Percentiles rank a stretch among this genome's conserved stretches.
phyloP scores from a whole-genome alignment of 2,888 invertebrate species.

The Epistrophe eligans region DNA sequence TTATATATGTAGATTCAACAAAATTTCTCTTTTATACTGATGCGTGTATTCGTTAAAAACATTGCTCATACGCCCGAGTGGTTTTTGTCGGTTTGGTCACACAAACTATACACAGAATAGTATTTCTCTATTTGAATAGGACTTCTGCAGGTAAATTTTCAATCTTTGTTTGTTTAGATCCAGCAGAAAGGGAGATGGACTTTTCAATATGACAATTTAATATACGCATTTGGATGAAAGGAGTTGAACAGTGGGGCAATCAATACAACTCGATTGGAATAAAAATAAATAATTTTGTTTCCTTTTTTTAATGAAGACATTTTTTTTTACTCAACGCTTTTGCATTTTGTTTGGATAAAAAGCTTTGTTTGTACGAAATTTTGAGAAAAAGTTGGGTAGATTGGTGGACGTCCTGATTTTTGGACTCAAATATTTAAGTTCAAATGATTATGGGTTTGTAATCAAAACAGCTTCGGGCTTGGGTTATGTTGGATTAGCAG shows the following conservation, averaged over 20 bases:
- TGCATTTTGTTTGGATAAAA: too few species aligned
- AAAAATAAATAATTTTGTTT: not conserved
- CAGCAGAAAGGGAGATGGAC: not conserved
- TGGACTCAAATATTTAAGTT: too few species aligned
- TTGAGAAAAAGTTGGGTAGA: too few species aligned
- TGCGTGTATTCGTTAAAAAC: not conserved
- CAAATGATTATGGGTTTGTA: too few species aligned
- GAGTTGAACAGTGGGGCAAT: not conserved
- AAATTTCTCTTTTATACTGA: conserved; percentile 6
- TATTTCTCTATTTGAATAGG: conserved; percentile 5
- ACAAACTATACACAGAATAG: not conserved
- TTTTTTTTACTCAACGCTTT: too few species aligned
- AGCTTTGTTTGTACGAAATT: too few species aligned
- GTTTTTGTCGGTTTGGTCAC: not conserved
- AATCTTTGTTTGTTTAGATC: not conserved
- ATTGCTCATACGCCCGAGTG: conserved; percentile 51
- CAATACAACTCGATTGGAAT: not conserved
- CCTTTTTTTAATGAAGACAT: not conserved
- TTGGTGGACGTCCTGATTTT: too few species aligned
- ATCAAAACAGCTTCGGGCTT: too few species aligned
- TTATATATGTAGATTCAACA: conserved; percentile 6
- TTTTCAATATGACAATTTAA: conserved; percentile 35
- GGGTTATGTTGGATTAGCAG: too few species aligned
- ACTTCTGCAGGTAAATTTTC: conserved; percentile 1
- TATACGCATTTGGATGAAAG: conserved; percentile 22